Evolutionary conservation across 1,140 invertebrate species (phyloP), one percentile per base, ranked within the genome.

Genomic region (Hermetia illucens): DNA sequence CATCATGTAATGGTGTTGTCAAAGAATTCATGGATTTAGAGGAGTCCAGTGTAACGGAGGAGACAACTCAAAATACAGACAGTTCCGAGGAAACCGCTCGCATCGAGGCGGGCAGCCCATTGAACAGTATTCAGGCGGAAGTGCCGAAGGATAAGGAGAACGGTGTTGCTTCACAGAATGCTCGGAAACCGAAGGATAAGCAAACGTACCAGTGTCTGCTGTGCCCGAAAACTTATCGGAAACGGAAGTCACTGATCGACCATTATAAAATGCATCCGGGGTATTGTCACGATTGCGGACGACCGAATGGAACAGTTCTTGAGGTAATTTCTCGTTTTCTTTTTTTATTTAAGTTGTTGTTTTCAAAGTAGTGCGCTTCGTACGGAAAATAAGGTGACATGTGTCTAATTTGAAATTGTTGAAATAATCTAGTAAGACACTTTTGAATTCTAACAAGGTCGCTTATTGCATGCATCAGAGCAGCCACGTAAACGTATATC

Each of bases 211-310:
- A 56, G 41, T 58, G 55, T 21, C 36, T 58, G 27, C 40, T 56
- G 20, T 58, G 55, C 17, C 47, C 55, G 2, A 58, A 58, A 34
- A 58, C 55, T 8, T 58, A 58, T 38, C 46, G 55, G 10, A 58
- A 58, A 39, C 47, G 55, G 2, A 58, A 58, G 39, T 58, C 55
- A 0, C 35, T 59, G 20, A 38, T 59, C 21, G 55, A 59, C 45
- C 56, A 59, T 38, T 59, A 59, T 34, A 59, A 59, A 38, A 52
- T 53, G 39, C 56, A 59, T 51, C 56, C 56, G 3, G 56, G 56
- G 4, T 58, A 45, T 43, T 59, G 56, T 36, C 56, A 59, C 38
- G 56, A 59, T 36, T 59, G 56, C 38, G 56, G 56, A 0, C 50
- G 58, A 44, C 52, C 55, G 12, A 58, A 59, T 39, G 56, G 56